Conservation (phyloP, 2,113 vertebrate genomes). For the Odobenus rosmarus region DNA sequence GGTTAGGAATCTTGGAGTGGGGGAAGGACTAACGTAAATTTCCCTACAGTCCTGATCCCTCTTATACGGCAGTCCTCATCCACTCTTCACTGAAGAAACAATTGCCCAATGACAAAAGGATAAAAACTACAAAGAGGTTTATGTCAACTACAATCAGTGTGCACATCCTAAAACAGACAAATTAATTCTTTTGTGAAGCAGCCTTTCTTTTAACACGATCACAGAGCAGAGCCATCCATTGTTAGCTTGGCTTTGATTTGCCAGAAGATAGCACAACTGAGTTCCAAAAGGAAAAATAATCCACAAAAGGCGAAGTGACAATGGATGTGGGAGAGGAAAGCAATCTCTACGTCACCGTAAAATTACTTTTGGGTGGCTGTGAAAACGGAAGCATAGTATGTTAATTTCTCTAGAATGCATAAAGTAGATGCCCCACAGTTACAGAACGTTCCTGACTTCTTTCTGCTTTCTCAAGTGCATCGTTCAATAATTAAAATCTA, state of each 20-base stretch:
- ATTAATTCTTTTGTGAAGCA: neutral
- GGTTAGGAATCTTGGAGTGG: neutral
- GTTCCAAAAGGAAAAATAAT: neutral
- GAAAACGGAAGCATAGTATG: neutral
- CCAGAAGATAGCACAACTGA: neutral
- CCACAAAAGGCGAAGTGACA: neutral
- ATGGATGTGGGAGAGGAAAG: neutral
- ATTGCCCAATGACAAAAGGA: neutral
- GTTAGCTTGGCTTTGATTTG: neutral
- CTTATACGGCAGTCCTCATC: neutral
- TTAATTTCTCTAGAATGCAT: neutral
- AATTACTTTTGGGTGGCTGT: neutral
- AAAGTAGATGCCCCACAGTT: neutral
- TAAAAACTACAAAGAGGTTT: slow-evolving; percentile 22
- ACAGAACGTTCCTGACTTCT: neutral
- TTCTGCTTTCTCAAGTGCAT: slow-evolving; percentile 48
- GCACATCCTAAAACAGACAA: neutral
- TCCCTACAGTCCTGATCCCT: neutral
- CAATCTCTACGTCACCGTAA: neutral
- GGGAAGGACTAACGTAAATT: neutral
- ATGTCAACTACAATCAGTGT: neutral
- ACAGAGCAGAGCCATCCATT: neutral
- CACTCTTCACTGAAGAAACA: neutral
- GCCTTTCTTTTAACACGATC: neutral
- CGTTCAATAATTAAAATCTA: slow-evolving; percentile 55